Percentiles rank a stretch among this genome's conserved stretches.
These are phyloP conservation scores for Ursus arctos DNA, from an alignment of 2,113 vertebrate species.

Conservation along the genomic window DNA sequence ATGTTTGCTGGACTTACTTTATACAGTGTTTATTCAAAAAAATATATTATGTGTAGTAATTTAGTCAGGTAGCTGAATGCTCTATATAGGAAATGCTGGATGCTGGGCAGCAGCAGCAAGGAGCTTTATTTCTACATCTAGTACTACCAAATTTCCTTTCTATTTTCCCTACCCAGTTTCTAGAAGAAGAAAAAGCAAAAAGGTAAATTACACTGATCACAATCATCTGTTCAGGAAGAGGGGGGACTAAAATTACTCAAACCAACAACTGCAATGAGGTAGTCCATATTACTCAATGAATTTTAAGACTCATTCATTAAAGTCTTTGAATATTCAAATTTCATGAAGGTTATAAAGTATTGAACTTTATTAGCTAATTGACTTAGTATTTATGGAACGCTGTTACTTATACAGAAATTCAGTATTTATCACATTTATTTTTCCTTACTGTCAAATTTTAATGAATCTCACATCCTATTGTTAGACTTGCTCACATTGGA, in stretches of 20 bases:
- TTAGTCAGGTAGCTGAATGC: neutral
- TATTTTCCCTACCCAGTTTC: neutral
- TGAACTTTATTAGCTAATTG: neutral
- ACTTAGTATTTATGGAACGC: neutral
- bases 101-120: neutral
- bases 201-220: neutral
- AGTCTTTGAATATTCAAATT: neutral
- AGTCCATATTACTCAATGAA: neutral
- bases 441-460: slow-evolving; percentile 67
- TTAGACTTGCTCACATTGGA: slow-evolving; percentile 42
- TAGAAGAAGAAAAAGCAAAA: neutral
- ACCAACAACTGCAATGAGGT: neutral
- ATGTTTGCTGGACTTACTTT: neutral
- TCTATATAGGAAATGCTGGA: neutral
- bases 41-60: neutral
- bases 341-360: neutral
- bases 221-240: neutral
- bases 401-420: slow-evolving; percentile 25
- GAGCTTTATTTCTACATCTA: neutral
- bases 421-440: neutral
- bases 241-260: neutral
- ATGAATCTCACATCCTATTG: slow-evolving; percentile 53
- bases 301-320: neutral
- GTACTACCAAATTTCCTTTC: neutral
- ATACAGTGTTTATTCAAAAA: neutral